These are phyloP conservation scores for Drosophila pruinosa DNA, from an alignment of 1,140 invertebrate species.

Conservation along the genomic window DNA sequence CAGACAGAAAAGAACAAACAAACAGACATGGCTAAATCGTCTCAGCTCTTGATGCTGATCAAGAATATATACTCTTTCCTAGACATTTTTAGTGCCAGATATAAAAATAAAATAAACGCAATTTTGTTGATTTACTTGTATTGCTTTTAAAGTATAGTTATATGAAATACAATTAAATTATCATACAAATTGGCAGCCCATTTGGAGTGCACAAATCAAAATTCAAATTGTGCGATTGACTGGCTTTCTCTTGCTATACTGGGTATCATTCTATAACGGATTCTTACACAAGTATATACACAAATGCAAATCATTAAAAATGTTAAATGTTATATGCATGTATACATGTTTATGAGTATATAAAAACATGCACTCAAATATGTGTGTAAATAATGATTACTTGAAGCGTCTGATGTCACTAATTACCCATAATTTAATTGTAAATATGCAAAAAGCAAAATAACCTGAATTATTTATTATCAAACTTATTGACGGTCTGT, in stretches of 20 bases:
- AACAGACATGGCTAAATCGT: too few species aligned
- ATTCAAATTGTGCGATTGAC: conserved; percentile 70
- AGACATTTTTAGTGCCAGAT: too few species aligned
- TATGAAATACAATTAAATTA: conserved; percentile 64
- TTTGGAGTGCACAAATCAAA: conserved; percentile 62
- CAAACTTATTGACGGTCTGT: conserved; percentile 81
- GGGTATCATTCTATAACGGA: conserved; percentile 31
- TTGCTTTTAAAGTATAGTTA: conserved; percentile 26
- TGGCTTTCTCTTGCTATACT: conserved; percentile 35
- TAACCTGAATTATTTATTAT: conserved; percentile 81
- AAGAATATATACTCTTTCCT: too few species aligned
- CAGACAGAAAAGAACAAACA: too few species aligned
- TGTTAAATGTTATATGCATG: conserved; percentile 8
- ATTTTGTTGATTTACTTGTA: not conserved
- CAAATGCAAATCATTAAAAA: too few species aligned
- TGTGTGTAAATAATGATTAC: conserved; percentile 71
- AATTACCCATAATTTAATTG: conserved; percentile 80
- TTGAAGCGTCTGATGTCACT: conserved; percentile 77
- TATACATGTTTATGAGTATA: not conserved
- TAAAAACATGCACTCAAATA: not conserved
- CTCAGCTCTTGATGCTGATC: too few species aligned
- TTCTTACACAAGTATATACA: not conserved
- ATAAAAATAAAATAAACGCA: not conserved
- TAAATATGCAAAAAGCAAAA: conserved; percentile 80
- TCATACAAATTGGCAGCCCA: conserved; percentile 54